A percentile compares a stretch with the other conserved stretches of the same genome.
Conservation (phyloP, 2,888 invertebrate genomes). For the Leptura quadrifasciata region DNA sequence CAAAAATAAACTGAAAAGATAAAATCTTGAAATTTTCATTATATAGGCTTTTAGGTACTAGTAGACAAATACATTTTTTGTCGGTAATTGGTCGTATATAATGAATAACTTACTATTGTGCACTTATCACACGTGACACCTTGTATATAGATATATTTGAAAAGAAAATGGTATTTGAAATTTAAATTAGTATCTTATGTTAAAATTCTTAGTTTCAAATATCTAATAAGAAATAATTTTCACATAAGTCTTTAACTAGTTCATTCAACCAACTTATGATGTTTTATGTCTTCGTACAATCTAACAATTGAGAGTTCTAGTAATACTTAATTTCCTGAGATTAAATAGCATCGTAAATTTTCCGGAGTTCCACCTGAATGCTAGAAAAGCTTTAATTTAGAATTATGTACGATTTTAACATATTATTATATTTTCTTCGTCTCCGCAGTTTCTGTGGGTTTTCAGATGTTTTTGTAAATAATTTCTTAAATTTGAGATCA, state of each 20-base stretch:
- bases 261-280: not conserved
- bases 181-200: no score
- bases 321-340: not conserved
- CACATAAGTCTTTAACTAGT: not conserved
- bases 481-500: no score
- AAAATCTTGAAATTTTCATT: no score
- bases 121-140: no score
- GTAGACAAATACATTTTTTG: no score
- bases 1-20: no score
- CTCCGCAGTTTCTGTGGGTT: not conserved
- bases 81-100: no score
- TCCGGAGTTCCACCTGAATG: not conserved
- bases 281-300: not conserved
- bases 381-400: not conserved
- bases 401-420: not conserved
- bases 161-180: no score
- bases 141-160: no score
- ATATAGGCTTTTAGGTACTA: no score
- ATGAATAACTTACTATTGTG: no score
- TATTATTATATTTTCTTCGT: not conserved
- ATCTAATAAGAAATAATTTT: not conserved
- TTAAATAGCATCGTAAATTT: not conserved
- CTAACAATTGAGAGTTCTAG: not conserved
- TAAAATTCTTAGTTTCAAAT: not conserved
- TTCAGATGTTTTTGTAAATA: no score